Evolutionary conservation across 2,888 invertebrate genomes (phyloP).

Genomic region (Cataglyphis altisquamis): DNA sequence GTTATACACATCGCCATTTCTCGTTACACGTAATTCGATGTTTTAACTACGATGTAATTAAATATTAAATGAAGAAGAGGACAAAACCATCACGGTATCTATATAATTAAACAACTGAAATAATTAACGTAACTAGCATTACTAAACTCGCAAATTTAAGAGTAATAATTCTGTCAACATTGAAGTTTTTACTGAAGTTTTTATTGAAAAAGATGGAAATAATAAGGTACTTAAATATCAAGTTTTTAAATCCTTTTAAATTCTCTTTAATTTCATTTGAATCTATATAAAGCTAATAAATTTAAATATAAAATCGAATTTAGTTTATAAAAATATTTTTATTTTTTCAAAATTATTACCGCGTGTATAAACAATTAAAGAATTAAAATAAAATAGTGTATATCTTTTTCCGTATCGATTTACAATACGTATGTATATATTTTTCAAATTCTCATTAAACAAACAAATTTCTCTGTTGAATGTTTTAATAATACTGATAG

Average conservation of each 20-base stretch:
- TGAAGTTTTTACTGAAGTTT: constrained; percentile 2
- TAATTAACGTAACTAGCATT: neutral
- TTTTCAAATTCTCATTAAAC: neutral
- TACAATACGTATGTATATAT: too few relatives aligned
- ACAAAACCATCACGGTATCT: neutral
- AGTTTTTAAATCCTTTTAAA: neutral
- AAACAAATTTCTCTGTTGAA: neutral
- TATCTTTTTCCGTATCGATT: neutral
- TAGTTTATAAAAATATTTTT: neutral
- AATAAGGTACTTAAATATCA: neutral
- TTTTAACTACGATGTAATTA: neutral
- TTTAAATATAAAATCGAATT: neutral
- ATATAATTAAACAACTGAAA: constrained; percentile 24
- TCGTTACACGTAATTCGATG: neutral
- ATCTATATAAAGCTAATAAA: neutral
- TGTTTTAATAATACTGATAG: neutral
- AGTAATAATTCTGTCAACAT: neutral
- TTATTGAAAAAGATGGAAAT: neutral
- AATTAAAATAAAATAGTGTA: neutral
- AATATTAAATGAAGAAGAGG: constrained; percentile 5
- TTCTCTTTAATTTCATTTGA: neutral
- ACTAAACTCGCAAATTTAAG: neutral
- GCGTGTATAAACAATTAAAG: neutral
- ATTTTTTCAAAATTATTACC: neutral
- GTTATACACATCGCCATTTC: constrained; percentile 27